Evolutionary conservation across 2,888 invertebrate species (phyloP).

Genomic region (Macrosoma leucophasiata): DNA sequence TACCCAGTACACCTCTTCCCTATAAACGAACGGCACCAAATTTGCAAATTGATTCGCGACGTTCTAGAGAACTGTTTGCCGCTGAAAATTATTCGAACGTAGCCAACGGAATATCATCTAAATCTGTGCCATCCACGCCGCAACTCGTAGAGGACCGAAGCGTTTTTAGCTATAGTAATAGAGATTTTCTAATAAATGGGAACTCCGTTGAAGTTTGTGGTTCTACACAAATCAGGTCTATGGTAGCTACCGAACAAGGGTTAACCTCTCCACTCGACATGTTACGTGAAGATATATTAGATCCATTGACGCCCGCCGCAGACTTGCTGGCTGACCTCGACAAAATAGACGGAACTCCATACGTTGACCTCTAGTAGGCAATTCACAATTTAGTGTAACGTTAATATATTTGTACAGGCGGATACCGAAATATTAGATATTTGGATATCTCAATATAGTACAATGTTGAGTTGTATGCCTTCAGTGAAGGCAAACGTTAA

Average conservation of each 20-base stretch:
- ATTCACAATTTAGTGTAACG: conserved; percentile 38
- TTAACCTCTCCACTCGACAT: conserved; percentile 61
- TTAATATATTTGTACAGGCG: conserved; percentile 45
- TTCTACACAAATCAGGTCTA: conserved; percentile 38
- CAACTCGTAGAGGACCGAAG: conserved; percentile 69
- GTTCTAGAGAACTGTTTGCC: conserved; percentile 51
- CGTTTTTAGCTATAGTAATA: conserved; percentile 76
- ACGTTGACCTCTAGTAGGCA: conserved; percentile 67
- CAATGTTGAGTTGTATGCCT: conserved; percentile 62
- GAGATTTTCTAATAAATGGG: conserved; percentile 78
- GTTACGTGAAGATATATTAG: conserved; percentile 58
- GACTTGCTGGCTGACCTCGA: conserved; percentile 63
- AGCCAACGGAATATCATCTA: conserved; percentile 76
- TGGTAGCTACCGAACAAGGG: conserved; percentile 45
- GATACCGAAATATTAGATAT: conserved; percentile 53
- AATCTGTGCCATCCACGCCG: conserved; percentile 87
- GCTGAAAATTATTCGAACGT: conserved; percentile 42
- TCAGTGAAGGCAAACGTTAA: conserved; percentile 62
- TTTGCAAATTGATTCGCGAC: conserved; percentile 56
- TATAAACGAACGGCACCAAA: conserved; percentile 56
- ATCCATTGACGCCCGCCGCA: conserved; percentile 54
- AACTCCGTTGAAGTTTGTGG: conserved; percentile 71
- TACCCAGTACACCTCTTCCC: conserved; percentile 81
- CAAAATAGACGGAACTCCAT: conserved; percentile 60
- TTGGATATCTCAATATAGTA: conserved; percentile 58